These are phyloP conservation scores for Noturus placidus DNA, from an alignment of 2,113 vertebrate species.

Conservation along the genomic window DNA sequence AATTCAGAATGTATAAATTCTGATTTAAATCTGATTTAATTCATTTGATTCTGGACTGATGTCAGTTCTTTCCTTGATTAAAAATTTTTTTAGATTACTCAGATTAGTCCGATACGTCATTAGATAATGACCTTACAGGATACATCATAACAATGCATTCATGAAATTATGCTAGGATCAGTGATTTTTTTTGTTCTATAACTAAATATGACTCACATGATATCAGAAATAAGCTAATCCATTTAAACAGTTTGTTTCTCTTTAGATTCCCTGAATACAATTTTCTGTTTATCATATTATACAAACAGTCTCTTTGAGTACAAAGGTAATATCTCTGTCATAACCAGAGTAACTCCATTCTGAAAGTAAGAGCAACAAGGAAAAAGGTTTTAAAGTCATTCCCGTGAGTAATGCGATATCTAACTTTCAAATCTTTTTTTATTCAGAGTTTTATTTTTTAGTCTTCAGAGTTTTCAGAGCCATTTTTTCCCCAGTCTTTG, in stretches of 20 bases:
- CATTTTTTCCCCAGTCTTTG: background rate
- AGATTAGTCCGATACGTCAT: background rate
- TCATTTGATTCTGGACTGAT: background rate
- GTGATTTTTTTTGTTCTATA: conserved; percentile 1
- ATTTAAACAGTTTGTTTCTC: background rate
- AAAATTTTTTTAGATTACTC: background rate
- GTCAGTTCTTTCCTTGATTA: background rate
- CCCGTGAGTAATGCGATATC: background rate
- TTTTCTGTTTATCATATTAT: conserved; percentile 19
- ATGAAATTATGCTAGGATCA: background rate
- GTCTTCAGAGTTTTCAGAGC: background rate
- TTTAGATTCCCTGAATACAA: background rate
- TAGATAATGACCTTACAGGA: background rate
- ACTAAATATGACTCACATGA: conserved; percentile 3
- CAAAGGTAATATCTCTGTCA: background rate
- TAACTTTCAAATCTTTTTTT: background rate
- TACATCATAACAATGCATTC: background rate
- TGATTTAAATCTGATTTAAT: background rate
- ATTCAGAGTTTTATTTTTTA: too few relatives aligned
- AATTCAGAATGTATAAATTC: background rate
- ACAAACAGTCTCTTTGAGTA: conserved; percentile 1
- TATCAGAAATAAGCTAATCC: background rate
- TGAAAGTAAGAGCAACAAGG: background rate
- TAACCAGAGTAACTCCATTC: background rate
- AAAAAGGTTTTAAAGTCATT: background rate